These are phyloP conservation scores for Limnephilus auricula DNA, from an alignment of 2,888 invertebrate species.

Conservation along the genomic window DNA sequence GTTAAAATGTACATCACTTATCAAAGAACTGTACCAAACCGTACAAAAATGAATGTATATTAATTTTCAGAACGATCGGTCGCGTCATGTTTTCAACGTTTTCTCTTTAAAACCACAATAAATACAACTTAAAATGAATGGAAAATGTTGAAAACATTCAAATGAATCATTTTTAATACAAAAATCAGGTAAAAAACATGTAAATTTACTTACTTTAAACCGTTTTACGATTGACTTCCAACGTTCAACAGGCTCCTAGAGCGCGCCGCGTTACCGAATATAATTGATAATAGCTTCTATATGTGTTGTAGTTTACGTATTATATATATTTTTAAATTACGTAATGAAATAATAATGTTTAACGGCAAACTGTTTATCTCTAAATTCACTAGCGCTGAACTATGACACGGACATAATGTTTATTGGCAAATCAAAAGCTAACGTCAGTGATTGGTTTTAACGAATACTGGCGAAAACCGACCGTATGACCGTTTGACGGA, in stretches of 20 bases:
- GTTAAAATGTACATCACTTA: neutral
- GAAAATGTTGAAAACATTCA: neutral
- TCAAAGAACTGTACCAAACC: neutral
- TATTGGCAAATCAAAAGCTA: neutral
- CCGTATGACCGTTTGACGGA: neutral
- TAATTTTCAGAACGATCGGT: neutral
- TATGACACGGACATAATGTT: slow-evolving; percentile 24
- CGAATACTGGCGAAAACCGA: neutral
- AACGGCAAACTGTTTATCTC: neutral
- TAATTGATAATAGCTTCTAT: slow-evolving; percentile 2
- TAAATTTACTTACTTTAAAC: slow-evolving; percentile 14
- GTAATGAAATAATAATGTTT: neutral
- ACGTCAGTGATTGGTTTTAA: neutral
- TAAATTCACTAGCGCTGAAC: slow-evolving; percentile 18
- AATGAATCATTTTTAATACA: neutral
- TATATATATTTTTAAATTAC: neutral
- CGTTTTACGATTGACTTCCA: neutral
- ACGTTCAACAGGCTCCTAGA: neutral
- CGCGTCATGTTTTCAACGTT: neutral
- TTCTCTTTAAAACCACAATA: neutral
- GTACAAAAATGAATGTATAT: neutral
- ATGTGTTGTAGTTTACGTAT: neutral
- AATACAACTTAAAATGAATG: neutral
- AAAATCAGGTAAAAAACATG: neutral
- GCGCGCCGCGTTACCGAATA: slow-evolving; percentile 14